Conservation (phyloP, 2,113 vertebrate genomes). For the Meriones unguiculatus region DNA sequence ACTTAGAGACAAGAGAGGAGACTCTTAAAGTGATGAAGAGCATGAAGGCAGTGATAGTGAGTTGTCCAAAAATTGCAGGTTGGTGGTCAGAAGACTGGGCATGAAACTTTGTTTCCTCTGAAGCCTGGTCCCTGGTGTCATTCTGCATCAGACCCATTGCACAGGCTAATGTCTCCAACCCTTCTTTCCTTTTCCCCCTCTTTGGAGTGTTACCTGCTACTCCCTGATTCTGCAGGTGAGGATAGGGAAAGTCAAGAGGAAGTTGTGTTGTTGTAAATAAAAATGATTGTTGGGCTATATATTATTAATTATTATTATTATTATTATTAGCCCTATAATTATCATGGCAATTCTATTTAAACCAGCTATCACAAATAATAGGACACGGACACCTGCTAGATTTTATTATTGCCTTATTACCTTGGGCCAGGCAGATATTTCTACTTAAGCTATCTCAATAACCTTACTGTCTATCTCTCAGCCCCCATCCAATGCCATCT, state of each 20-base stretch:
- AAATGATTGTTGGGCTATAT: no score
- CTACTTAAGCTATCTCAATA: no score
- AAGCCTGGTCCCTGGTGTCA: neutral
- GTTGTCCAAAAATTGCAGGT: neutral
- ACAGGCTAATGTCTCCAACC: neutral
- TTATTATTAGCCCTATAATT: no score
- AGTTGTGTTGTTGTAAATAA: neutral
- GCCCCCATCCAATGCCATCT: no score
- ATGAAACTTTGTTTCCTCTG: rapidly evolving
- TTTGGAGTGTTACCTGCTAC: neutral
- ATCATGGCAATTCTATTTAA: no score
- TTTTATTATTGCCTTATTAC: no score
- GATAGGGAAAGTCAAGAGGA: neutral
- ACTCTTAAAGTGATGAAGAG: neutral
- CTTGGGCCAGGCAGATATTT: no score
- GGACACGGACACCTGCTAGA: no score
- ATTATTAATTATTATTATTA: no score
- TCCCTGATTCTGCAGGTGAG: neutral
- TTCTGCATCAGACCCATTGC: no score
- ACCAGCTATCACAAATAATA: no score
- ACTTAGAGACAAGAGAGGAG: neutral
- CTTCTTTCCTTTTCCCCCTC: neutral
- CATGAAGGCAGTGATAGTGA: neutral
- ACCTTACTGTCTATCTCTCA: no score
- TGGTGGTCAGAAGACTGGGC: neutral